Conservation (phyloP, 2,113 vertebrate genomes). For the Amblyornis subalaris region DNA sequence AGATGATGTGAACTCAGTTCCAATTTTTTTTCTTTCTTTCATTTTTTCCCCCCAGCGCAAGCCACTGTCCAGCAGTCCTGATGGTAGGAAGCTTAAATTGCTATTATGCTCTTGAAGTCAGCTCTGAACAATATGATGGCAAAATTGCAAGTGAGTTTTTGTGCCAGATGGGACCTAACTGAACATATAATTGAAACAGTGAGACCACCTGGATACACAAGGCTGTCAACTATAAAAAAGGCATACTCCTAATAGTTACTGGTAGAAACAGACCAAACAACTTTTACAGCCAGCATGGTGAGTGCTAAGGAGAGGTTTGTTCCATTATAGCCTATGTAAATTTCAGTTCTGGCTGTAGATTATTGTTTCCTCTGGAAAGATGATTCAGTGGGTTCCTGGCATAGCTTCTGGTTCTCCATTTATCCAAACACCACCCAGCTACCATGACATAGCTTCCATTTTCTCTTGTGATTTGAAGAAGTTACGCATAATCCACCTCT, state of each 20-base stretch:
- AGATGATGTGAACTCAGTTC: neutral
- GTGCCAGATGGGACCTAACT: neutral
- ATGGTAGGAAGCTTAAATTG: neutral
- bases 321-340: neutral
- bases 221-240: neutral
- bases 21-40: neutral
- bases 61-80: neutral
- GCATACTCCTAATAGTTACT: neutral
- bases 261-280: neutral
- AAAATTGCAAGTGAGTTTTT: neutral
- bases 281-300: neutral
- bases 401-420: neutral
- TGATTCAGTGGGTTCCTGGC: neutral
- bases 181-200: neutral
- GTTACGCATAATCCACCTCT: neutral
- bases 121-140: neutral
- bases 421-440: neutral
- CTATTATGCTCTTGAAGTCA: neutral
- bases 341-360: neutral
- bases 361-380: neutral
- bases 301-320: neutral
- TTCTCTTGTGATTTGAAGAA: conserved; percentile 8
- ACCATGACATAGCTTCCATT: neutral
- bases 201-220: conserved; percentile 4
- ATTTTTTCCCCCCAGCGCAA: neutral